Conservation (phyloP, 2,113 vertebrate genomes). For the Felis chaus region DNA sequence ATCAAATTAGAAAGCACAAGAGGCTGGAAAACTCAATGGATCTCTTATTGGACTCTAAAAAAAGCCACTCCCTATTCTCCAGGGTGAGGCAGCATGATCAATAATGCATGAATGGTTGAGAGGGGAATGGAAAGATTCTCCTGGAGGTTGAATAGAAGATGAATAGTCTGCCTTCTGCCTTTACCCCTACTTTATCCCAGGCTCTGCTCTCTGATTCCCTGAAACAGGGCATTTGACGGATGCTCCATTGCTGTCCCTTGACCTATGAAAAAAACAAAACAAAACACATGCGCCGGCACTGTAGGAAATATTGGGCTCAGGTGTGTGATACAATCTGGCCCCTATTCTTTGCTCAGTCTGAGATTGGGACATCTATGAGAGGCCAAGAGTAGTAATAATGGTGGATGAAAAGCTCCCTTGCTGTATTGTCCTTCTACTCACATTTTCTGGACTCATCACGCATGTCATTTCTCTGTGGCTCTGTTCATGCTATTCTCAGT, state of each 20-base stretch:
- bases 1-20: slow-evolving; percentile 49
- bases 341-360: slow-evolving; percentile 13
- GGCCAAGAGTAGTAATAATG: background rate
- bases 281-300: background rate
- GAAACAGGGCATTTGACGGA: background rate
- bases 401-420: background rate
- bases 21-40: slow-evolving; percentile 34
- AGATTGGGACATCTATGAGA: slow-evolving; percentile 8
- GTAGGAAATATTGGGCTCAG: background rate
- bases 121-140: background rate
- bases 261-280: background rate
- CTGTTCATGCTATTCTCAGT: slow-evolving; percentile 20
- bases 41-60: slow-evolving; percentile 19
- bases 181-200: background rate
- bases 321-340: slow-evolving; percentile 31
- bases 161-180: background rate
- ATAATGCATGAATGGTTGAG: background rate
- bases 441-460: background rate
- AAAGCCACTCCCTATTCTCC: background rate
- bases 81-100: background rate
- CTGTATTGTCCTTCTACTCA: slow-evolving; percentile 15
- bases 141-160: slow-evolving; percentile 31
- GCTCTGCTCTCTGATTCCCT: background rate
- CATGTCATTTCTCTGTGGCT: slow-evolving; percentile 7
- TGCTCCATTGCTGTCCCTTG: background rate